A percentile compares a stretch with the other conserved stretches of the same genome.
phyloP scores from a whole-genome alignment of 2,113 vertebrate species.

The Connochaetes taurinus region DNA sequence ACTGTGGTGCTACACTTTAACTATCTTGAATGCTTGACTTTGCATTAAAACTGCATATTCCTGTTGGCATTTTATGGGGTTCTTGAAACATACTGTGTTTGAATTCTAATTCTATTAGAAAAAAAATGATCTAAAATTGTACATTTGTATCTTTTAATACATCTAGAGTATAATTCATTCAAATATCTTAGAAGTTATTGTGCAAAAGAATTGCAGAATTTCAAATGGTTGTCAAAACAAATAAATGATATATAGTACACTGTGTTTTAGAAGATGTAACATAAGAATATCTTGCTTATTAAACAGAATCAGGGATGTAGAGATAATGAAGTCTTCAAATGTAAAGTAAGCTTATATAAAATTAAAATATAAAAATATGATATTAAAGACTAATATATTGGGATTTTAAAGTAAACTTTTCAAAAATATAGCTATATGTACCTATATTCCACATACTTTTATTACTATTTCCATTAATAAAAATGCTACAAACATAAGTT shows the following conservation, averaged over 20 bases:
- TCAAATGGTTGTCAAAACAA: not conserved
- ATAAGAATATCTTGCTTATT: not conserved
- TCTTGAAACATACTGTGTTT: slow-evolving; percentile 11
- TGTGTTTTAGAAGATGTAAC: not conserved
- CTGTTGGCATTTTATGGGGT: not conserved
- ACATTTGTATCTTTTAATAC: not conserved
- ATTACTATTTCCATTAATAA: not conserved
- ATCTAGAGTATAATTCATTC: not conserved
- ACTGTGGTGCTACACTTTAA: not conserved
- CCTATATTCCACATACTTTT: not conserved
- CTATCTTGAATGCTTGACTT: not conserved
- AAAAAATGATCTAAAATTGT: not conserved
- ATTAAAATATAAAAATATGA: not conserved
- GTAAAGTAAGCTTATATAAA: not conserved
- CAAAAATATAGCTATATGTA: not conserved
- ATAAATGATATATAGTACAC: not conserved
- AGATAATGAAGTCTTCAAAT: not conserved
- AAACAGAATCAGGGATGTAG: not conserved
- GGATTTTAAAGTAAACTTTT: not conserved
- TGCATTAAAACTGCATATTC: not conserved
- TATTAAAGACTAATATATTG: not conserved
- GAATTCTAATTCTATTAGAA: not conserved
- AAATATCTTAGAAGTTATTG: not conserved
- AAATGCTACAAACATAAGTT: not conserved
- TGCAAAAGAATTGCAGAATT: not conserved